Conservation (phyloP, 2,797 vertebrate species). For the Enteromius radiatus region DNA sequence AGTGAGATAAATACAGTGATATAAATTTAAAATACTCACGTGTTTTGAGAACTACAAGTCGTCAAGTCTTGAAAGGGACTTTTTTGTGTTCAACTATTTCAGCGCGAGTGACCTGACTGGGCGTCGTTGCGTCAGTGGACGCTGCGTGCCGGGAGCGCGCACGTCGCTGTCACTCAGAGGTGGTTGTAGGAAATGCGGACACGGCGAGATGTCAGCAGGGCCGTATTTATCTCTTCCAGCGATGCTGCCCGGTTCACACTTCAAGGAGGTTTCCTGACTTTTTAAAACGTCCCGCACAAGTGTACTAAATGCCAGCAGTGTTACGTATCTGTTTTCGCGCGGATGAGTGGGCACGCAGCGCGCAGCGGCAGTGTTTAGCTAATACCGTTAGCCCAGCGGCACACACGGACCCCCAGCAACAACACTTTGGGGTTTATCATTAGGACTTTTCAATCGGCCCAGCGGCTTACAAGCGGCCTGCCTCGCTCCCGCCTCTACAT, state of each 20-base stretch:
- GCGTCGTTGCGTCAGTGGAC: conserved; percentile 15
- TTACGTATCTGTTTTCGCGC: neutral
- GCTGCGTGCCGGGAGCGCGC: conserved; percentile 59
- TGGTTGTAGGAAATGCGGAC: conserved; percentile 72
- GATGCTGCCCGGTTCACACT: conserved; percentile 11
- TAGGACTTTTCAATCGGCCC: neutral
- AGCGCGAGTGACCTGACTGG: neutral
- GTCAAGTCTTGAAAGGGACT: neutral
- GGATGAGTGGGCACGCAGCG: neutral
- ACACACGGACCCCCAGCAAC: neutral
- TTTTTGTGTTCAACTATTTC: neutral
- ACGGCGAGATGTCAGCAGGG: conserved; percentile 59
- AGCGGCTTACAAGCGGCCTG: neutral
- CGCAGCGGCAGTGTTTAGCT: conserved; percentile 35
- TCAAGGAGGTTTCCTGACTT: neutral
- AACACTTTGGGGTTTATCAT: neutral
- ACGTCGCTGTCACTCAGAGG: conserved; percentile 75
- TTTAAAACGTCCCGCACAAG: neutral
- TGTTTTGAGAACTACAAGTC: neutral
- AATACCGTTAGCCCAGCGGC: conserved; percentile 34
- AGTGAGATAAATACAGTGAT: neutral
- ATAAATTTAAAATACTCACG: neutral
- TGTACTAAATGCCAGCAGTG: conserved; percentile 15
- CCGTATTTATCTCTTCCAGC: conserved; percentile 49
- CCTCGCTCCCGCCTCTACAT: neutral